Evolutionary conservation across 2,888 invertebrate genomes (phyloP).

Genomic region (Gastrophysa polygoni): DNA sequence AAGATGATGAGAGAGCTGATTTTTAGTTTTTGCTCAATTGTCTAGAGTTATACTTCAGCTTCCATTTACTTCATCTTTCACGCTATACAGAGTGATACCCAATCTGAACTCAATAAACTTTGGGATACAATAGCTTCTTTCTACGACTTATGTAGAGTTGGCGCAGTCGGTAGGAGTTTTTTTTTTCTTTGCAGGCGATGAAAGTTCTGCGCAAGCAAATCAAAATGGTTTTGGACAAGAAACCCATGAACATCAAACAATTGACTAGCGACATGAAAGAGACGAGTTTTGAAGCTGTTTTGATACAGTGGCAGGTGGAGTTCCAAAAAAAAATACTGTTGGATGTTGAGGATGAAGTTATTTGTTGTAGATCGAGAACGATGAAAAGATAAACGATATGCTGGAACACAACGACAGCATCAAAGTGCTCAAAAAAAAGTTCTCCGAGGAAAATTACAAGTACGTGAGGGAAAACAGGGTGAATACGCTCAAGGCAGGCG

Average conservation of each 20-base stretch:
- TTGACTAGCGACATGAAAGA: slow-evolving; percentile 48
- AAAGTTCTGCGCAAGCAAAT: slow-evolving; percentile 52
- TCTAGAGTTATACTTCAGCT: too few species aligned
- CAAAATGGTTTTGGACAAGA: slow-evolving; percentile 47
- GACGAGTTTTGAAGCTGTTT: slow-evolving; percentile 48
- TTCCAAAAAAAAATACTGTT: not conserved
- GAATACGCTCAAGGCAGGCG: slow-evolving; percentile 45
- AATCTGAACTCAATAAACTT: too few species aligned
- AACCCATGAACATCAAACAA: slow-evolving; percentile 49
- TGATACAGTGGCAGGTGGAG: slow-evolving; percentile 50
- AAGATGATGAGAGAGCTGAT: too few species aligned
- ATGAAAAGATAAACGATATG: slow-evolving; percentile 45
- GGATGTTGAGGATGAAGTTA: not conserved
- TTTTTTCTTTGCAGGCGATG: slow-evolving; percentile 47
- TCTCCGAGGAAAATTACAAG: slow-evolving; percentile 41
- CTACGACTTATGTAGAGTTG: too few species aligned
- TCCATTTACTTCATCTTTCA: too few species aligned
- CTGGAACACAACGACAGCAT: slow-evolving; percentile 47
- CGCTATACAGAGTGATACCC: too few species aligned
- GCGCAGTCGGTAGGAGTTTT: not conserved
- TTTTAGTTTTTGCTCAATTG: too few species aligned
- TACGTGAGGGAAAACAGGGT: slow-evolving; percentile 48
- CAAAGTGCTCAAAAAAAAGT: slow-evolving; percentile 45
- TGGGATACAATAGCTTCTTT: too few species aligned
- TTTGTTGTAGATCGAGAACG: slow-evolving; percentile 47